Evolutionary conservation across 2,888 invertebrate species (phyloP), one percentile per base, ranked within the genome.

Genomic region (Lissonota sp.): DNA sequence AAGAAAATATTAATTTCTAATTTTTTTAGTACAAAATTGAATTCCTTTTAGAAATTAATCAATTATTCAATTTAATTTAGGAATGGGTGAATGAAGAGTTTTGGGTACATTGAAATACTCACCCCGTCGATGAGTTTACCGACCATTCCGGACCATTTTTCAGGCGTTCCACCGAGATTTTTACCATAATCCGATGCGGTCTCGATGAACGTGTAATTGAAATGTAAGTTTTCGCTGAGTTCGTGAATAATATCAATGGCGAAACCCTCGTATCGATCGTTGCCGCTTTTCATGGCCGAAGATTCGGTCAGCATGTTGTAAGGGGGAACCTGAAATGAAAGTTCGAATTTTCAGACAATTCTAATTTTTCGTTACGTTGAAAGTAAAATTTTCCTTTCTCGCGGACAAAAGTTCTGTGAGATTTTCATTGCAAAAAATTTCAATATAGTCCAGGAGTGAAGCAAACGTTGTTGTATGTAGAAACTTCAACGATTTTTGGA

Each of bases 241-340:
- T 97, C 96, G 49, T 96, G 94, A 76, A 99, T 96, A n/a, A 99
- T 93, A 90, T 99, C 98, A 71, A 98, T 96, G 46, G 97, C 97
- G 89, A 97, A 98, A 5, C 98, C 98, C 93, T 98, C 97, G 89
- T 95, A 98, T 14, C 96, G 95, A 83, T 96, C 96, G 88, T 98
- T 98, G 0, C 97, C 98, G 66, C 94, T 94, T 71, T 97, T 93
- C 82, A 92, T 93, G 0, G 90, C 93, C 26, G 95, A 91, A 0
- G 96, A 95, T 87, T 96, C 95, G 90, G 96, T 97, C n/a, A 96
- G 91, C 97, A 98, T 97, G 8, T 97, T 96, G 87, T 98, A 99
- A 0, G 99, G 99, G 49, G 95, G 94, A 89, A 96, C 97, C 98
- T 98, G 90, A 14, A 90, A 49, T n/a, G 3, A 40, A 26, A n/a